A percentile compares a stretch with the other conserved stretches of the same genome.
These are phyloP conservation scores for Zoanthus gigantus DNA, from an alignment of 92 coral and sea anemone species.

Conservation along the genomic window DNA sequence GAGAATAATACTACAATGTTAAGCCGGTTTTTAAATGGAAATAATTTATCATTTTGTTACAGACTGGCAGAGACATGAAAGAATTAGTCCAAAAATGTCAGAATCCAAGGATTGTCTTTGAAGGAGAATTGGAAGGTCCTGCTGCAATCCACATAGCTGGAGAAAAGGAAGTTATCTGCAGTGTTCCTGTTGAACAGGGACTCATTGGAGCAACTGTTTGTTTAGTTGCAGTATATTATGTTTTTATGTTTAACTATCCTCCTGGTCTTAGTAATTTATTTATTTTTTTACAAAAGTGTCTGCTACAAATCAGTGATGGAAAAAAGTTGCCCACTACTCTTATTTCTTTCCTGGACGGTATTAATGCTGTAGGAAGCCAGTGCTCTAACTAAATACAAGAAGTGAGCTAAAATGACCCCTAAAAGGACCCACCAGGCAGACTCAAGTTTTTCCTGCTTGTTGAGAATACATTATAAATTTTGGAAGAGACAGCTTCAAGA, in stretches of 20 bases:
- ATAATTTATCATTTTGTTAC: background rate
- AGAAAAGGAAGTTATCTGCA: background rate
- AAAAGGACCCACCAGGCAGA: background rate
- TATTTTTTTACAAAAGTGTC: constrained; percentile 12
- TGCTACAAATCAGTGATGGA: background rate
- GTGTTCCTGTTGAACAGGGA: constrained; percentile 4
- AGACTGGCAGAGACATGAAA: background rate
- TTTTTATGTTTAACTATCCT: constrained; percentile 10
- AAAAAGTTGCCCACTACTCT: background rate
- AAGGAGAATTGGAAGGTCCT: background rate
- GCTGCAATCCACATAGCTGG: background rate
- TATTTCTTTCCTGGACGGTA: constrained; percentile 8
- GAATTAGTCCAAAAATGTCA: background rate
- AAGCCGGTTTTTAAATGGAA: background rate
- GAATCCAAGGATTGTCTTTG: background rate
- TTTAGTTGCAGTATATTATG: background rate
- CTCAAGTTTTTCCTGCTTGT: background rate
- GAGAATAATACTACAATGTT: background rate
- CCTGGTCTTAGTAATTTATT: constrained; percentile 4
- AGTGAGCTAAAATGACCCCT: background rate
- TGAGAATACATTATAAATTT: background rate
- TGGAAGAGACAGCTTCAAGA: no score
- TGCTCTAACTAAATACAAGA: background rate
- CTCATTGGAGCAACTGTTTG: background rate
- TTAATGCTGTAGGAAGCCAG: background rate